Percentiles rank a stretch among this genome's conserved stretches.
Conservation (phyloP, 1,140 invertebrate genomes). For the Halesus radiatus region DNA sequence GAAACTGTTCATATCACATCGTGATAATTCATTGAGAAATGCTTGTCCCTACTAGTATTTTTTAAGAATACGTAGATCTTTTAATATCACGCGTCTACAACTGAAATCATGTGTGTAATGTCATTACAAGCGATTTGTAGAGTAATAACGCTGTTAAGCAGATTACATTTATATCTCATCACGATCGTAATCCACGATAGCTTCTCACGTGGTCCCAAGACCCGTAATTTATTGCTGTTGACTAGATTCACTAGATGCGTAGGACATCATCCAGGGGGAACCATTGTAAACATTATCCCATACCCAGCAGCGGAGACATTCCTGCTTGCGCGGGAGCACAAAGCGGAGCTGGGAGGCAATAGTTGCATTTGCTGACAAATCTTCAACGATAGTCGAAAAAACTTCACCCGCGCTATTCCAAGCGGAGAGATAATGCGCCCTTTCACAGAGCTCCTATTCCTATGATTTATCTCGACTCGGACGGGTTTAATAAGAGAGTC, state of each 20-base stretch:
- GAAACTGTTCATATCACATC: no score
- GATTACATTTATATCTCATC: slow-evolving; percentile 17
- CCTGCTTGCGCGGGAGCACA: slow-evolving; percentile 27
- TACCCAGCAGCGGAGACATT: slow-evolving; percentile 24
- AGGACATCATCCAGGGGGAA: slow-evolving; percentile 24
- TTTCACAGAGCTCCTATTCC: not conserved
- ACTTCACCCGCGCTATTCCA: not conserved
- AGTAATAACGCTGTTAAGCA: not conserved
- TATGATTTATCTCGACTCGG: not conserved
- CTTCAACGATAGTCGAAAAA: not conserved
- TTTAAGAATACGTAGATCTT: no score
- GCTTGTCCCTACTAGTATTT: no score
- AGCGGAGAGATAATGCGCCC: not conserved
- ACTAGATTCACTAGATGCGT: not conserved
- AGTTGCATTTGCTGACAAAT: not conserved
- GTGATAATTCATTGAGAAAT: no score
- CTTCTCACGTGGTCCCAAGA: not conserved
- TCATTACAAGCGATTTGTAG: not conserved
- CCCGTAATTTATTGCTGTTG: slow-evolving; percentile 1
- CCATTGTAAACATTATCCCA: slow-evolving; percentile 36
- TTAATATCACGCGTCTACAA: no score
- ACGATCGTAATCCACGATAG: not conserved
- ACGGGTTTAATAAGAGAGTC: slow-evolving; percentile 31
- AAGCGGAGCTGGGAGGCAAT: not conserved
- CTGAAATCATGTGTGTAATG: no score